Evolutionary conservation across 2,113 vertebrate genomes (phyloP).

Genomic region (Kryptolebias marmoratus): DNA sequence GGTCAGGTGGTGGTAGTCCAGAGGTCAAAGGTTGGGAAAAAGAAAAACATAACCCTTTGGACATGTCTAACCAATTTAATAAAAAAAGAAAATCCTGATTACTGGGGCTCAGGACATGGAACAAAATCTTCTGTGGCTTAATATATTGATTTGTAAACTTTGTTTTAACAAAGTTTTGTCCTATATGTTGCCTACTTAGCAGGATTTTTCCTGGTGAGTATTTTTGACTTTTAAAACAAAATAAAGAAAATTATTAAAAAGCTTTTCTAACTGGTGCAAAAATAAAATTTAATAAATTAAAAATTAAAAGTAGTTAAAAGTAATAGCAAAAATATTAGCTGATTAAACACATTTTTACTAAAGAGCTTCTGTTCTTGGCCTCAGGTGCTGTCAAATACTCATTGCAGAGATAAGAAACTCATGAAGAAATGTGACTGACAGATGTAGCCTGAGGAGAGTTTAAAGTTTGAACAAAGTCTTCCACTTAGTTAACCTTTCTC

Average conservation of each 20-base stretch:
- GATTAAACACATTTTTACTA: conserved; percentile 2
- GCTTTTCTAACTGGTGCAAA: too few species aligned
- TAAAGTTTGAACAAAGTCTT: conserved; percentile 6
- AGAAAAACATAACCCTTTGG: conserved; percentile 64
- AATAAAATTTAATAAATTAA: too few species aligned
- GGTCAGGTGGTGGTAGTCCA: conserved; percentile 56
- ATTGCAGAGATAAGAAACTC: conserved; percentile 22
- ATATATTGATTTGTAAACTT: not conserved
- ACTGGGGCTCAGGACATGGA: conserved; percentile 29
- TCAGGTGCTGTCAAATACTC: conserved; percentile 22
- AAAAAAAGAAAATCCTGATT: conserved; percentile 36
- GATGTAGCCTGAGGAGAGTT: conserved; percentile 22
- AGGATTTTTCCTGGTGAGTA: too few species aligned
- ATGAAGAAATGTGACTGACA: conserved; percentile 15
- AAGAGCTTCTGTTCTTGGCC: conserved; percentile 3
- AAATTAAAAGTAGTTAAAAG: too few species aligned
- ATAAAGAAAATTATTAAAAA: too few species aligned
- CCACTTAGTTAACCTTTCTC: conserved; percentile 25
- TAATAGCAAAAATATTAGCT: not conserved
- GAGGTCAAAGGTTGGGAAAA: conserved; percentile 64
- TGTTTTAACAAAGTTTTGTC: not conserved
- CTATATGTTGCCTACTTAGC: too few species aligned
- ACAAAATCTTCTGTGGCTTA: not conserved
- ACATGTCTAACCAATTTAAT: conserved; percentile 47
- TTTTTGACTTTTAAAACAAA: too few species aligned